Base-by-base conservation (phyloP, 2,888 invertebrate species). In the Elysia crispata region DNA sequence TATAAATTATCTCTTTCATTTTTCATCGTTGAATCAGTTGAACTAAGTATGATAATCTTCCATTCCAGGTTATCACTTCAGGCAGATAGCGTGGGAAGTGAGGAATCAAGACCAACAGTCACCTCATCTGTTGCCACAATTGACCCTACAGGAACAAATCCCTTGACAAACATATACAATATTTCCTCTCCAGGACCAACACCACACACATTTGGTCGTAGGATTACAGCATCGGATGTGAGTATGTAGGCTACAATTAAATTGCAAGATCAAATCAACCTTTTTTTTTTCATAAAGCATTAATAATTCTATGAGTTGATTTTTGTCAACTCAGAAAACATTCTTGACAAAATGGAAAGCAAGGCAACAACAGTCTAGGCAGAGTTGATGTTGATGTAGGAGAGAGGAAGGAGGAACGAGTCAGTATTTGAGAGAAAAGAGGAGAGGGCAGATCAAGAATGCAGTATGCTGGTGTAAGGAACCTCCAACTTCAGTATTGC, bases 41-140 rank as follows among this genome's bases (percentile, higher is more conserved):
- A 41, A 6, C 41, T 41, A 41, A 41, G 41, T 54, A 54, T 54
- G 0, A 6, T n/a, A 28, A 41, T 28, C 67, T 54, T n/a, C 41
- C 23, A 6, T 78, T 62, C 11, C 76, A 80, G 80, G 25, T 33
- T 80, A 23, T 80, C 76, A 18, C 74, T 70, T 11, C 41, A 57
- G 1, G 80, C 75, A 15, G 69, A 54, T 20, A 80, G 74, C 31
- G 20, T 54, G n/a, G 28, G 20, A 31, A 69, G 67, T 54, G 49
- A 75, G 8, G 76, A 69, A 3, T 67, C 80, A 1, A 75, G 76
- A 60, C 49, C 74, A 31, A 74, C 75, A 54, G 67, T 30, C n/a
- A 57, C 50, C 23, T 74, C 79, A 31, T 23, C 18, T 25, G 54
- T 76, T 18, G 54, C 80, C 0, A 23, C 76, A 33, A 23, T 66